Percentiles rank a stretch among this genome's conserved stretches.
These are phyloP conservation scores for Cinara cedri DNA, from an alignment of 2,888 invertebrate species.

Conservation along the genomic window DNA sequence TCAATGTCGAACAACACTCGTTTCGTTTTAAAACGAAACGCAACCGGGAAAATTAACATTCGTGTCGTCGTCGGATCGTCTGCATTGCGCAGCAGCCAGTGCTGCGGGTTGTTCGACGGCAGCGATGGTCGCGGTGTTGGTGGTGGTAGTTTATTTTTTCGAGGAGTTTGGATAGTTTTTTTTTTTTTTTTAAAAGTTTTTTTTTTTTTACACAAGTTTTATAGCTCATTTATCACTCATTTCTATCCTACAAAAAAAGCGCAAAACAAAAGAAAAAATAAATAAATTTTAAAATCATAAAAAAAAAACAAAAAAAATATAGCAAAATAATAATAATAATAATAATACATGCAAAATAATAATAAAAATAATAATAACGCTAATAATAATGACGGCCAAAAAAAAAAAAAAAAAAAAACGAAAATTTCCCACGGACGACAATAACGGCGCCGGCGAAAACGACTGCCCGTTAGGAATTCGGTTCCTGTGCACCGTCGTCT, in stretches of 20 bases:
- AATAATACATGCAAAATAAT: slow-evolving; percentile 53
- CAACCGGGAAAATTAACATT: too few species aligned
- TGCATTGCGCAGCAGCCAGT: too few species aligned
- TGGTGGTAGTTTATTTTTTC: background rate
- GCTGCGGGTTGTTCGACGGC: too few species aligned
- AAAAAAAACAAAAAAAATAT: slow-evolving; percentile 18
- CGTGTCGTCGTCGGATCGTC: background rate
- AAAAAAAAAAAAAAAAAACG: background rate
- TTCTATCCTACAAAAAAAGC: slow-evolving; percentile 57
- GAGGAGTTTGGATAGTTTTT: too few species aligned
- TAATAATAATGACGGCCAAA: background rate
- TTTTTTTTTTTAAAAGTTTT: background rate
- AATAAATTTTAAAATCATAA: slow-evolving; percentile 54
- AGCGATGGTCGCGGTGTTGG: slow-evolving; percentile 12
- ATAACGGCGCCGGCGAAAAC: too few species aligned
- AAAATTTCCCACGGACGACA: background rate
- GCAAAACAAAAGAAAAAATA: slow-evolving; percentile 57
- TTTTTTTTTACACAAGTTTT: slow-evolving; percentile 17
- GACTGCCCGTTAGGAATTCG: too few species aligned
- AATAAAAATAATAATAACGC: slow-evolving; percentile 12
- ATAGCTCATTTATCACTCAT: slow-evolving; percentile 57
- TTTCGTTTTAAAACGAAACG: too few species aligned
- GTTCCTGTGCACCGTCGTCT: too few species aligned
- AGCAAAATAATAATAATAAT: slow-evolving; percentile 47
- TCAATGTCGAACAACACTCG: too few species aligned